Base-by-base conservation (phyloP, 2,113 vertebrate species). In the Callaeas wilsoni region DNA sequence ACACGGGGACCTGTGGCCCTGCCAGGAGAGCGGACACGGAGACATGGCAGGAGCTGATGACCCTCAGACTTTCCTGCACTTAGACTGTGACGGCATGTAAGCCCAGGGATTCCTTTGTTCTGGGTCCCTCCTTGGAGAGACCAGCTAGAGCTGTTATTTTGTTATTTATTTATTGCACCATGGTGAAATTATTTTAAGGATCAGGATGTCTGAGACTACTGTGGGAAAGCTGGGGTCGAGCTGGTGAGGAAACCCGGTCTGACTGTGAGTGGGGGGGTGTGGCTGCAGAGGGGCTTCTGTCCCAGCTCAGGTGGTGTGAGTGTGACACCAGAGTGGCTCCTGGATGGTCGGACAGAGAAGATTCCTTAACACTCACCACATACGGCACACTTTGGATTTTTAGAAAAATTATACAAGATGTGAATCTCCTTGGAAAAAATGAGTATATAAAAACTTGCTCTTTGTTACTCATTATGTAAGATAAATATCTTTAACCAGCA, bases 221-320 rank as follows among this genome's bases (percentile, higher is more conserved):
- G 10, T 55, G 47, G 46, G n/a, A 74, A 75, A 75, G 4, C 19
- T 12, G 11, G 33, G 3, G 16, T 26, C 0, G 1, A 57, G 26
- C 5, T 17, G 9, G 4, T 47, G 64, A 55, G 9, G 27, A 76
- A 49, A 49, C 29, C 12, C 27, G n/a, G 13, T 81, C 13, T 49
- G 27, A 32, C 5, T 57, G 6, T 52, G n/a, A 17, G 11, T 30
- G 16, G 6, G 6, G 10, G 8, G 3, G 0, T 47, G 21, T 22
- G 16, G 39, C 39, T 35, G 62, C 4, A 9, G 17, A 53, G 16
- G 2, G 5, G 6, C 20, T 41, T 22, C 14, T 13, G n/a, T 47
- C 8, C 9, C 21, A 55, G 26, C 8, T 35, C 41, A 47, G n/a
- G 25, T n/a, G 46, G 10, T 74, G 3, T 0, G 0, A 60, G n/a